Base-by-base conservation (phyloP, 2,888 invertebrate species). In the Drosophila pseudotalamancana region DNA sequence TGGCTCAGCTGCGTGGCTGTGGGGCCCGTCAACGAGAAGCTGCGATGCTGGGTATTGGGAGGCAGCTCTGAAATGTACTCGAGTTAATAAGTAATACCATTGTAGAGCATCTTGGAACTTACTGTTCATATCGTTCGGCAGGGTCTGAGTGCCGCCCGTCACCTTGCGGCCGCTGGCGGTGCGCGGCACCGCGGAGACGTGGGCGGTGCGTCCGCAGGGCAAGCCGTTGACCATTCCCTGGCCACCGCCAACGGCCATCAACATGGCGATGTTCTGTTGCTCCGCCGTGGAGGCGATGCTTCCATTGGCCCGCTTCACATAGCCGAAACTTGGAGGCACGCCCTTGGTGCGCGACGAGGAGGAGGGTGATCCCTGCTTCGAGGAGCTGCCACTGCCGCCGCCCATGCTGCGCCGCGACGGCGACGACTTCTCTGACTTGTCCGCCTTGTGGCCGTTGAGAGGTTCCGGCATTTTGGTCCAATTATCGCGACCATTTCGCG, bases 101-200 rank as follows among this genome's bases (percentile, higher is more conserved):
- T 4, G n/a, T n/a, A 11, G 16, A 37, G 11, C 1, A 9, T 14
- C 16, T 27, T 9, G 9, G 8, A 6, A 92, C 94, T 93, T 90
- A 94, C 94, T 94, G 89, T 94, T 94, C 90, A 89, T 84, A 87
- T 96, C 96, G 81, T 95, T 95, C 29, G 95, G 95, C 84, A 96
- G 95, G 5, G 97, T 97, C 91, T 97, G 97, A 0, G 97, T 97
- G 23, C 97, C 97, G 11, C 97, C 97, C 5, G 97, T 96, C 21
- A 97, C 96, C 92, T 97, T 97, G 27, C 97, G 95, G 92, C 97
- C 96, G 27, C 87, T 82, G 0, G 96, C 96, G n/a, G 90, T 87
- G 83, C 96, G 93, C 6, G 96, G 96, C 35, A 97, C 96, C 3
- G 96, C 96, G 49, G 96, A 96, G 27, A 96, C 96, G 92, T 96